Conservation (phyloP, 2,888 invertebrate genomes). For the Andrena trimmerana region DNA sequence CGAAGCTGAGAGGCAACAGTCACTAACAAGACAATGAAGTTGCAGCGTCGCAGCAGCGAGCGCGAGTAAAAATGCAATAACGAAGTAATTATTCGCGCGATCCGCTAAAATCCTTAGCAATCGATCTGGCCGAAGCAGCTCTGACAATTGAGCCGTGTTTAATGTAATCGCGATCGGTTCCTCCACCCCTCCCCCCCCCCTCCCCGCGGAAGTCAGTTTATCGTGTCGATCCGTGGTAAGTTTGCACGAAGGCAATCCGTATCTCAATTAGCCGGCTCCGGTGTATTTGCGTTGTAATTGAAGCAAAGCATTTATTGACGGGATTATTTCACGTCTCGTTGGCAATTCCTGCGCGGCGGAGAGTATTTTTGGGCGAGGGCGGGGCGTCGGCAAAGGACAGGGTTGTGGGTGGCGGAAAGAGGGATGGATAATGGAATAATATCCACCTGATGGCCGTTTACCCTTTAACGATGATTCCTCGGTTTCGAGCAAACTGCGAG, state of each 20-base stretch:
- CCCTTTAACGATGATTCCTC: constrained; percentile 75
- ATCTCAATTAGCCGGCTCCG: constrained; percentile 31
- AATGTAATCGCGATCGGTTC: constrained; percentile 9
- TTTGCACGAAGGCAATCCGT: constrained; percentile 11
- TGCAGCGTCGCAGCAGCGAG: too few species aligned
- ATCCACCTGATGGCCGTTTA: constrained; percentile 73
- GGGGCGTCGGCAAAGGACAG: constrained; percentile 47
- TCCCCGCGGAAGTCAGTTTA: constrained; percentile 23
- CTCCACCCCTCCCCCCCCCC: neutral
- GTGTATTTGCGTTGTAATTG: constrained; percentile 43
- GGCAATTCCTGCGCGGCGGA: constrained; percentile 18
- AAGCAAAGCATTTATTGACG: constrained; percentile 36
- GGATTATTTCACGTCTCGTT: constrained; percentile 57
- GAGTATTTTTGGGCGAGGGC: constrained; percentile 55
- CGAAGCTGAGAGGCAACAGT: neutral
- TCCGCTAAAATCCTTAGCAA: neutral
- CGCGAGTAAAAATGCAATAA: too few species aligned
- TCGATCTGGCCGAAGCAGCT: neutral
- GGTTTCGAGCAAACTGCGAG: constrained; percentile 62
- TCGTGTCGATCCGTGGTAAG: constrained; percentile 7
- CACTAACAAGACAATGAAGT: too few species aligned
- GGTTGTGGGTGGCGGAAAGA: constrained; percentile 40
- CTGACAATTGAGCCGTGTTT: constrained; percentile 1
- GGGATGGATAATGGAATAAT: constrained; percentile 71
- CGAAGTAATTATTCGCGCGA: neutral